Evolutionary conservation across 2,113 vertebrate genomes (phyloP), one percentile per base, ranked within the genome.

Genomic region (Centrocercus urophasianus): DNA sequence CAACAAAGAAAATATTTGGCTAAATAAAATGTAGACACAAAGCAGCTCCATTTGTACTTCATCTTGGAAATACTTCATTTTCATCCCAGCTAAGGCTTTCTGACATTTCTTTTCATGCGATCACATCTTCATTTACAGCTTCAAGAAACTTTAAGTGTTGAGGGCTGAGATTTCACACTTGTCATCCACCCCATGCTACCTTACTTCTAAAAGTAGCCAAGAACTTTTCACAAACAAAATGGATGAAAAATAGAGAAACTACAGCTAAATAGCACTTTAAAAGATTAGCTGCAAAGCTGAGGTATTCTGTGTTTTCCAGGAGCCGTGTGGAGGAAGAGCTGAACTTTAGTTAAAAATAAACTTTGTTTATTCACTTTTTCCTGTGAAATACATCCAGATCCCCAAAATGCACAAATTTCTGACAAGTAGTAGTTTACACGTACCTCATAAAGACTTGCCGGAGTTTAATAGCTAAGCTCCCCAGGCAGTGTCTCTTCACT

Each of bases 381-480:
- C 57, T 67, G 38, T 42, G 69, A 94, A 93, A 95, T 67, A 60
- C 13, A 77, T 83, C 18, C 40, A 42, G 56, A 81, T 42, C 38
- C 64, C 88, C 47, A 92, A 96, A 86, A 66, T 38, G 34, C 74
- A 43, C 32, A 71, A 69, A 52, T 64, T 47, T 82, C 84, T 81
- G 83, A 88, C 86, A 96, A 95, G 75, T 2, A 79, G 71, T 40
- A 87, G 59, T 89, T 96, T 76, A 50, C 36, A 77, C 60, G 45
- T 85, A n/a, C 60, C 76, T 91, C 67, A 80, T 50, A 54, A 89
- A 83, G 50, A 66, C 67, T 71, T 89, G 63, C 36, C 67, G 83
- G 59, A 83, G 63, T 88, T 91, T 89, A 80, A 66, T n/a, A 93
- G 45, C 67, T 77, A 82, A 86, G 93, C 85, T 73, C 63, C n/a